Base-by-base conservation (phyloP, 2,113 vertebrate genomes). In the Argyrosomus japonicus region DNA sequence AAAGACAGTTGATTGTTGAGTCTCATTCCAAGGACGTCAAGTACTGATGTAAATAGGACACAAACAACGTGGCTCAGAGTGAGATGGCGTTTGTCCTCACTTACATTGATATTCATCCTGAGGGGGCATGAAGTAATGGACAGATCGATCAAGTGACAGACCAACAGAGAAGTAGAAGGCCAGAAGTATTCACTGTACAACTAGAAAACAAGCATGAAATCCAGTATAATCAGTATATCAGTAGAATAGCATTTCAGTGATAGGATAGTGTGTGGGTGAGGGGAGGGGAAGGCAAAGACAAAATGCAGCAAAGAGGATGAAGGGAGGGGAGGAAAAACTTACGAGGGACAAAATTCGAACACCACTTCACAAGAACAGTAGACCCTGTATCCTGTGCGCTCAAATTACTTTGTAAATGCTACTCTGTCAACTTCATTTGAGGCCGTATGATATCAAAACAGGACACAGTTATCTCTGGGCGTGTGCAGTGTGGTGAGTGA, bases 361-460 rank as follows among this genome's bases (percentile, higher is more conserved):
- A 5, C 48, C 68, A 45, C 71, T 82, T 76, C 43, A 47, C 54
- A 79, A 64, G 64, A 89, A 80, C 80, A 78, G 71, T 71, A 75
- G 29, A 88, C 58, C 47, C 63, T 84, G 75, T 90, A 64, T 82
- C 67, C 81, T 21, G 48, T 61, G 50, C 19, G 72, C 86, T 92
- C 87, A 83, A 6, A 78, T 93, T 84, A 91, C 91, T 86, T 82
- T 68, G 70, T 79, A 89, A 92, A 89, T 84, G 69, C 76, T 76
- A 50, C 71, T 62, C 82, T 86, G 91, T 92, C 88, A 88, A 10
- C 88, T 83, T 88, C 54, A 82, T 80, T 90, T 82, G 56, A 77
- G 72, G 77, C 32, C 51, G 40, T 64, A 57, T 12, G 3, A 83
- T 85, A 81, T 85, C 86, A 82, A 85, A 93, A 91, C 89, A 89